Base-by-base conservation (phyloP, 30 jellyfish, hydroid and myxozoan genomes). In the Calvadosia cruxmelitensis region DNA sequence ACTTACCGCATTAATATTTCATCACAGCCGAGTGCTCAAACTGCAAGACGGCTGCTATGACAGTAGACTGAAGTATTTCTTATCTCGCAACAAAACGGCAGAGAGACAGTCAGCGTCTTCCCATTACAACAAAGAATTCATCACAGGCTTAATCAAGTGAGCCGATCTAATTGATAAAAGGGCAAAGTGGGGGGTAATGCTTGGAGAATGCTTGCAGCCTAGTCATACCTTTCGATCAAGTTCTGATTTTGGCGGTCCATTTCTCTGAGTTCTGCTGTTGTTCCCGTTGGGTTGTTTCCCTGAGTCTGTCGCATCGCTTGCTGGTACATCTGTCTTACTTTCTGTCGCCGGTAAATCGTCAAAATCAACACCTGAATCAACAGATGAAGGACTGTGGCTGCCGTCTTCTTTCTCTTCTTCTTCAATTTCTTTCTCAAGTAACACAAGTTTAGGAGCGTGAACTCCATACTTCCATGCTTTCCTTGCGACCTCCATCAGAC, bases 401-500 rank as follows among this genome's bases (percentile, higher is more conserved):
- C 84, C 90, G 63, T 69, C 84, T 31, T 24, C 3, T 25, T 36
- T 51, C 63, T 89, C 98, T 42, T 89, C 98, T 31, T 34, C 76
- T 65, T 89, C 98, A 2, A 89, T 89, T 67, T 89, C 98, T 27
- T 69, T 77, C 53, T 89, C 98, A 24, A 89, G 69, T 1, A 71
- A 15, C 10, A 89, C 72, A 33, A 89, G 70, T 63, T 78, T 89
- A 23, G 98, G 98, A 20, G 98, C 95, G 49, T 70, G 72, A 29
- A 89, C 98, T 10, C 98, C 98, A 65, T 76, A 89, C 72, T 89
- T 89, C 1, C 53, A 69, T 27, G 93, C 86, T 50, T 73, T 64
- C 67, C 98, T 77, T 3, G 98, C 98, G 30, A 89, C 94, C 53
- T 89, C 98, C 98, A 89, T 89, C 35, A 89, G 71, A 69, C 98